Evolutionary conservation across 2,888 invertebrate genomes (phyloP).

Genomic region (Drosophila prostipennis): DNA sequence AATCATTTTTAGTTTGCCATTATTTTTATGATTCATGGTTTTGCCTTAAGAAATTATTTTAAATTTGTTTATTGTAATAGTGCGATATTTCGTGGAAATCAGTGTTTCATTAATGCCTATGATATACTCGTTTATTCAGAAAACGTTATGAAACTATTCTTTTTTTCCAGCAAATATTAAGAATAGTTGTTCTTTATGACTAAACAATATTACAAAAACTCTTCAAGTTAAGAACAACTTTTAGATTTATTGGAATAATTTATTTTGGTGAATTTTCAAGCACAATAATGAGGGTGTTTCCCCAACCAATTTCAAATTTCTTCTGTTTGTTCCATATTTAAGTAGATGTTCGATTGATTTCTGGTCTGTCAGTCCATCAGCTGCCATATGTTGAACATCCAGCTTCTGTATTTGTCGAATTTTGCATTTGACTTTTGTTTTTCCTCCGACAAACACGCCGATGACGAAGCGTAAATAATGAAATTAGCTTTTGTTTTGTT

Average conservation of each 20-base stretch:
- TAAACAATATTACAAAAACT: too few relatives aligned
- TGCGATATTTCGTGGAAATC: too few relatives aligned
- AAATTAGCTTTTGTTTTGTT: slow-evolving; percentile 65
- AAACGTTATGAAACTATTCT: too few relatives aligned
- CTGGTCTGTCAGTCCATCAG: slow-evolving; percentile 15
- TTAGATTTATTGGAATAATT: too few relatives aligned
- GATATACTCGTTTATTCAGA: too few relatives aligned
- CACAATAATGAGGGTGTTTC: not conserved
- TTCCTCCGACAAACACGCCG: slow-evolving; percentile 21
- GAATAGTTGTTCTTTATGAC: too few relatives aligned
- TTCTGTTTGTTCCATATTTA: not conserved
- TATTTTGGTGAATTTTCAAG: not conserved
- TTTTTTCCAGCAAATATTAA: too few relatives aligned
- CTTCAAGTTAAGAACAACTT: too few relatives aligned
- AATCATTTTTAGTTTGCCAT: not conserved
- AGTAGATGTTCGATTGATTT: slow-evolving; percentile 8
- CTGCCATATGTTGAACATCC: slow-evolving; percentile 18
- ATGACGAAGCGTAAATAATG: slow-evolving; percentile 66
- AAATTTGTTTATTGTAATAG: not conserved
- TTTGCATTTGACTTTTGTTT: slow-evolving; percentile 26
- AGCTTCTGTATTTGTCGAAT: slow-evolving; percentile 30
- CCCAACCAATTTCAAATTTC: not conserved
- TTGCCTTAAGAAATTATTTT: not conserved
- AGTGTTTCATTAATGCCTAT: too few relatives aligned
- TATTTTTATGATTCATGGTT: not conserved